These are phyloP conservation scores for Cephalopholis sonnerati DNA, from an alignment of 2,113 vertebrate species.

Conservation along the genomic window DNA sequence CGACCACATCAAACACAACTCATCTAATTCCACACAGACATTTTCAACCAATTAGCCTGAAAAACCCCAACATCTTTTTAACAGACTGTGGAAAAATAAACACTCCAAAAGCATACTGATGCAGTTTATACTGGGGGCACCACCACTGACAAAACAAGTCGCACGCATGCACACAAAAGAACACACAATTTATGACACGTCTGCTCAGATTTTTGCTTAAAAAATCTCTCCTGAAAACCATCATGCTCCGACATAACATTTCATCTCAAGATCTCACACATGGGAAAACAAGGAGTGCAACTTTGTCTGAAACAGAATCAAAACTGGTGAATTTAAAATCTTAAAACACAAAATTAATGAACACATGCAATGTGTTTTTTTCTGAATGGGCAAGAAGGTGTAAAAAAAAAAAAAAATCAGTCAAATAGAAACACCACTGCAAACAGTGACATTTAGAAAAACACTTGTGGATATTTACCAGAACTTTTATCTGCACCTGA, in stretches of 20 bases:
- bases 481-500: constrained; percentile 65
- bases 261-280: constrained; percentile 2
- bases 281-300: not conserved
- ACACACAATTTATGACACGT: not conserved
- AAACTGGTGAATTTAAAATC: not conserved
- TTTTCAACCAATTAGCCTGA: constrained; percentile 25
- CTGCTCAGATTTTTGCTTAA: not conserved
- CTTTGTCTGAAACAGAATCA: not conserved
- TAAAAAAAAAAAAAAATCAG: not conserved
- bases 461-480: constrained; percentile 70
- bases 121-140: not conserved
- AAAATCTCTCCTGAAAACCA: not conserved
- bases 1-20: constrained; percentile 46
- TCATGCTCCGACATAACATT: constrained; percentile 31
- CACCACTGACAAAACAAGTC: constrained; percentile 3
- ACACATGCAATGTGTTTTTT: constrained; percentile 47
- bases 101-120: constrained; percentile 6
- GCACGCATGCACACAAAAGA: constrained; percentile 49
- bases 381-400: constrained; percentile 8
- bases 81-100: constrained; percentile 34
- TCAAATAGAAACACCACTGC: constrained; percentile 32
- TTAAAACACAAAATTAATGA: not conserved
- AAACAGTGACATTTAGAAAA: constrained; percentile 9
- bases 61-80: constrained; percentile 23
- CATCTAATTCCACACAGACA: constrained; percentile 14